phyloP scores from a whole-genome alignment of 2,113 vertebrate genomes.

The Nibea albiflora region DNA sequence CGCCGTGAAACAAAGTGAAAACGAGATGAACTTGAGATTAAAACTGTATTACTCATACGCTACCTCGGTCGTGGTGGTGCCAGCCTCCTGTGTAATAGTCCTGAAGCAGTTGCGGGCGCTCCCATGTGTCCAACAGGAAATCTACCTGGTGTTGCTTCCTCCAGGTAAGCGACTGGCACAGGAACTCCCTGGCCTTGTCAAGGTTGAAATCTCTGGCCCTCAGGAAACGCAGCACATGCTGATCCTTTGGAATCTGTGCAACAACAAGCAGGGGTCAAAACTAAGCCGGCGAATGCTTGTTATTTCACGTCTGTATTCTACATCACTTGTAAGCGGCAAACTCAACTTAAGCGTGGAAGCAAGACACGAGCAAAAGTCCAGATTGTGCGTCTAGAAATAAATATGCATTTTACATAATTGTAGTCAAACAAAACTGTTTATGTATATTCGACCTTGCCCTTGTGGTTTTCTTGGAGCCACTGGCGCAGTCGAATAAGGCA shows the following conservation, averaged over 20 bases:
- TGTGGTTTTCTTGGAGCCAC: slow-evolving; percentile 97
- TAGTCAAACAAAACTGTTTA: slow-evolving; percentile 18
- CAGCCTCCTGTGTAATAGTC: slow-evolving; percentile 95
- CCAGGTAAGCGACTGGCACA: slow-evolving; percentile 96
- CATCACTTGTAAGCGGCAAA: neutral
- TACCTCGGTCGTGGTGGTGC: slow-evolving; percentile 97
- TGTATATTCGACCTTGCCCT: slow-evolving; percentile 90
- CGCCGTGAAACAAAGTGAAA: neutral
- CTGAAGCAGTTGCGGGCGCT: slow-evolving; percentile 89
- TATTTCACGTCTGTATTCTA: neutral
- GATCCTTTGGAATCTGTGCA: slow-evolving; percentile 94
- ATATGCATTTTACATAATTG: slow-evolving; percentile 4
- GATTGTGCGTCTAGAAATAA: slow-evolving; percentile 8
- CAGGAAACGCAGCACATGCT: slow-evolving; percentile 96
- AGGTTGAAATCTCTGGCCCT: slow-evolving; percentile 94
- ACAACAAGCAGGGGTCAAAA: neutral
- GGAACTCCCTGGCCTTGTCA: slow-evolving; percentile 92
- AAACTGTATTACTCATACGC: neutral
- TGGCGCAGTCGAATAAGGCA: slow-evolving; percentile 94
- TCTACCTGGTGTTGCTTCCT: slow-evolving; percentile 97
- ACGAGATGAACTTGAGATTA: neutral
- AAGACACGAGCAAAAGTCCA: slow-evolving; percentile 13
- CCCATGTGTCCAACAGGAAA: slow-evolving; percentile 94
- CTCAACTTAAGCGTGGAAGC: neutral
- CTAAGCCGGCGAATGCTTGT: no score